These are phyloP conservation scores for Gymnorhina tibicen DNA, from an alignment of 2,113 vertebrate species.

Conservation along the genomic window DNA sequence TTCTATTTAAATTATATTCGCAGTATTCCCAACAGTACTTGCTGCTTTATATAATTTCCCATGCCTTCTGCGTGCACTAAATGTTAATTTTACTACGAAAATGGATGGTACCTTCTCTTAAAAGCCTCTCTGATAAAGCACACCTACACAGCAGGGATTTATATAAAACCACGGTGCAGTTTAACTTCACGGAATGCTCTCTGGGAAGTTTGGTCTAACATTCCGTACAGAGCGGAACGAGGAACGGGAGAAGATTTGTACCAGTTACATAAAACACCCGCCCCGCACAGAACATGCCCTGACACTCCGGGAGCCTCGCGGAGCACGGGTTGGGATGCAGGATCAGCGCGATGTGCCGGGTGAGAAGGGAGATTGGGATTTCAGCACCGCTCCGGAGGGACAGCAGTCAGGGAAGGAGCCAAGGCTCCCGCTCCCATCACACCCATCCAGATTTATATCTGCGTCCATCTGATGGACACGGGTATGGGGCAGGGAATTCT, in stretches of 20 bases:
- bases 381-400: neutral
- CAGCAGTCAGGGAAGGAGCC: neutral
- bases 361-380: neutral
- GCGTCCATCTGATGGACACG: accelerated
- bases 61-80: neutral
- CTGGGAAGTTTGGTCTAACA: neutral
- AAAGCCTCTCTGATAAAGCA: neutral
- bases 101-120: neutral
- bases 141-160: conserved; percentile 3
- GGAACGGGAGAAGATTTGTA: neutral
- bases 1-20: neutral
- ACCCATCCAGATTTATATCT: accelerated
- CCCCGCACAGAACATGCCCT: neutral
- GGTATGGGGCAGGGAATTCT: accelerated
- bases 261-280: neutral
- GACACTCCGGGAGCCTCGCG: neutral
- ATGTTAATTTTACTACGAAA: neutral
- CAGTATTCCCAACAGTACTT: neutral
- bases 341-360: neutral
- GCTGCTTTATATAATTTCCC: conserved; percentile 30
- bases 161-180: neutral
- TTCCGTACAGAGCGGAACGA: neutral
- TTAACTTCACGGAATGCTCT: neutral
- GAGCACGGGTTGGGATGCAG: neutral
- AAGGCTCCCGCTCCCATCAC: neutral